These are phyloP conservation scores for Tinamus major DNA, from an alignment of 2,797 vertebrate genomes.

Conservation along the genomic window DNA sequence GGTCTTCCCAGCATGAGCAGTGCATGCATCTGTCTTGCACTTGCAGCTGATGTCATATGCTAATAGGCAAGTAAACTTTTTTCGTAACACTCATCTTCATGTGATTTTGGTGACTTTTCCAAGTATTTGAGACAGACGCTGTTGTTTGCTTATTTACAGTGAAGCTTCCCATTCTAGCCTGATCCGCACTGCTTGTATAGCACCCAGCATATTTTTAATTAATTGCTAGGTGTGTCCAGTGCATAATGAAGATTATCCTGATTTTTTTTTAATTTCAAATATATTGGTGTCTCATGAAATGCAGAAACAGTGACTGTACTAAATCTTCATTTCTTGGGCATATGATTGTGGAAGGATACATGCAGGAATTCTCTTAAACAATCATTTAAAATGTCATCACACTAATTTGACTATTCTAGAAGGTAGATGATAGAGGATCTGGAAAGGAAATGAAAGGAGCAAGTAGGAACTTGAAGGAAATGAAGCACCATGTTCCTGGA, in stretches of 20 bases:
- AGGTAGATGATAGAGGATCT: background rate
- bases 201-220: background rate
- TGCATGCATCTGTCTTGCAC: background rate
- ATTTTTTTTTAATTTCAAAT: background rate
- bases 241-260: background rate
- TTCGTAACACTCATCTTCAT: background rate
- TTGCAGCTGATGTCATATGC: background rate
- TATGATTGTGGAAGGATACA: background rate
- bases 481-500: background rate
- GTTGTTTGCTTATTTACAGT: background rate
- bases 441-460: background rate
- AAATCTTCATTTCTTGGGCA: fast-evolving
- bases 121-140: fast-evolving
- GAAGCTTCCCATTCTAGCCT: background rate
- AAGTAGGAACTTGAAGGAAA: background rate
- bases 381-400: background rate
- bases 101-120: fast-evolving
- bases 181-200: background rate
- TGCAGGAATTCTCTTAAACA: background rate
- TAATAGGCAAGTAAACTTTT: background rate
- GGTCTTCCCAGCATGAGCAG: background rate
- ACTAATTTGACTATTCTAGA: background rate
- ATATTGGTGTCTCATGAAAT: slow-evolving; percentile 9
- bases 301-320: background rate
- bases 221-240: background rate